Conservation (phyloP, 2,888 invertebrate species). For the Sarcophaga rosellei region DNA sequence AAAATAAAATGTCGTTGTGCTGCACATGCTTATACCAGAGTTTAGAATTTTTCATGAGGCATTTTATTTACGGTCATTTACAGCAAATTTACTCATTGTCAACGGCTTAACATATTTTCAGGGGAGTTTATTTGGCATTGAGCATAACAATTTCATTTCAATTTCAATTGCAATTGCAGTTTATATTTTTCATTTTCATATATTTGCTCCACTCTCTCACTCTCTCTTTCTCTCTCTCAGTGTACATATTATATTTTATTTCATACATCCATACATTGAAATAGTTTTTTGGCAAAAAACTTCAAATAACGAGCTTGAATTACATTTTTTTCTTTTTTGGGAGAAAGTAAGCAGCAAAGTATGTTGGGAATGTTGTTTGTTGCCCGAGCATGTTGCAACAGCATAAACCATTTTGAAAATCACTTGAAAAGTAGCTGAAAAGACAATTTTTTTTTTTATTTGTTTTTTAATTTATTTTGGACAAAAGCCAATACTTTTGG, state of each 20-base stretch:
- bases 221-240: background rate
- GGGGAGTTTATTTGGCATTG: slow-evolving; percentile 60
- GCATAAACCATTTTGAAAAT: slow-evolving; percentile 57
- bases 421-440: slow-evolving; percentile 65
- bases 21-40: too few species aligned
- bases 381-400: slow-evolving; percentile 24
- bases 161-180: slow-evolving; percentile 12
- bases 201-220: too few species aligned
- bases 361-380: slow-evolving; percentile 46
- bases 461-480: slow-evolving; percentile 67
- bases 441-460: slow-evolving; percentile 35
- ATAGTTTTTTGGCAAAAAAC: background rate
- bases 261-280: background rate
- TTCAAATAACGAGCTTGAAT: too few species aligned
- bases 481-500: slow-evolving; percentile 56
- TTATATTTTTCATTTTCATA: slow-evolving; percentile 34
- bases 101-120: slow-evolving; percentile 64
- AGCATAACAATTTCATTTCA: slow-evolving; percentile 45
- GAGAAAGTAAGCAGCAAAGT: slow-evolving; percentile 16
- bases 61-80: slow-evolving; percentile 64
- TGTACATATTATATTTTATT: background rate
- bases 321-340: too few species aligned
- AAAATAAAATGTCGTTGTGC: too few species aligned
- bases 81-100: slow-evolving; percentile 64
- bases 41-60: background rate